Evolutionary conservation across 2,113 vertebrate genomes (phyloP).

Genomic region (Suricata suricatta): DNA sequence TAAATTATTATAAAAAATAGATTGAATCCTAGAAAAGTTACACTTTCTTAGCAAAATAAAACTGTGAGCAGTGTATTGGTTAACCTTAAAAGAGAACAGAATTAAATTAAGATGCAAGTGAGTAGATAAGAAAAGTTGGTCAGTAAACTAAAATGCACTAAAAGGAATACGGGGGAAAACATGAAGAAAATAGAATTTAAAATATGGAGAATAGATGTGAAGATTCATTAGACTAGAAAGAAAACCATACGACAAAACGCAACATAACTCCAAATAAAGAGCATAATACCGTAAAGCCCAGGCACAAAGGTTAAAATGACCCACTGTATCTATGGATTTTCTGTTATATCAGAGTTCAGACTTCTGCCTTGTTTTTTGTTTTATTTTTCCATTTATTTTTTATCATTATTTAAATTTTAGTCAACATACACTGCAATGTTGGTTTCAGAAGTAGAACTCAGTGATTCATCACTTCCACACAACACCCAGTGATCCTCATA

Average conservation of each 20-base stretch:
- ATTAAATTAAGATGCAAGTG: slow-evolving; percentile 1
- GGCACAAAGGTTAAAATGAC: background rate
- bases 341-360: background rate
- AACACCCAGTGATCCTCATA: no score
- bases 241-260: background rate
- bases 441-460: no score
- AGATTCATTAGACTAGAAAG: background rate
- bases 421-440: no score
- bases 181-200: slow-evolving; percentile 4
- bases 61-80: background rate
- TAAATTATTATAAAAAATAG: background rate
- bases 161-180: background rate
- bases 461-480: no score
- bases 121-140: background rate
- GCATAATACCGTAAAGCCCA: background rate
- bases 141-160: background rate
- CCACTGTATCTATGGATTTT: background rate
- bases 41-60: background rate
- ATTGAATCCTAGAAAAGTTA: background rate
- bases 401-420: no score
- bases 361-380: background rate
- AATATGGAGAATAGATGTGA: background rate
- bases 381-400: no score
- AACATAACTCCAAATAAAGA: background rate
- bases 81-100: background rate